Evolutionary conservation across 1,140 invertebrate genomes (phyloP), one percentile per base, ranked within the genome.

Genomic region (Eciton burchellii): DNA sequence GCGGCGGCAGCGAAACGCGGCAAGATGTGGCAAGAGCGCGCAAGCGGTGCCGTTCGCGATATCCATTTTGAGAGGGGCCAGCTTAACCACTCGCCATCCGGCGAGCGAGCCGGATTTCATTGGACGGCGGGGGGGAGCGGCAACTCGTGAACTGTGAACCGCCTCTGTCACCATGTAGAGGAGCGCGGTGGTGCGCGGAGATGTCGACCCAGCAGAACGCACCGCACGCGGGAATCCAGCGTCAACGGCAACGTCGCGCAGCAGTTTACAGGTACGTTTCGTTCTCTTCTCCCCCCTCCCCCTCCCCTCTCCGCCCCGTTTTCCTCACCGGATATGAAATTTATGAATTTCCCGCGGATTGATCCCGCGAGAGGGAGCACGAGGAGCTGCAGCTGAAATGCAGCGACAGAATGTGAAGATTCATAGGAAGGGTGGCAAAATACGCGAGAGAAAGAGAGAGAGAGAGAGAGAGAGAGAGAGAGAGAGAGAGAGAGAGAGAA

Each of bases 21-120:
- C 49, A 56, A 79, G 70, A 79, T 79, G 49, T 56, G 74, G 8
- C n/a, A n/a, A n/a, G 45, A 56, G 49, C 35, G 63, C 49, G 63
- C 56, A 57, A 70, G 49, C 54, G 29, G 74, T n/a, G 35, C 56
- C 41, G 74, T 47, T n/a, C n/a, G 11, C 63, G 63, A 68, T 45
- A 79, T 68, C 24, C 63, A 57, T 68, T 79, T 45, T 43, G 49
- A 68, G n/a, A 56, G 35, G 35, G 21, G 41, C 35, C 65, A 41
- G n/a, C 56, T 56, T 79, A 56, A 56, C 52, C 74, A 6, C 24
- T 70, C n/a, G n/a, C n/a, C 9, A 16, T 35, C 12, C 49, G n/a
- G 8, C 19, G 12, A 43, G 24, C 19, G 9, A n/a, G n/a, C n/a
- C n/a, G n/a, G n/a, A n/a, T 79, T 70, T 79, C 35, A 57, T 57